Conservation (phyloP, 2,797 vertebrate species). For the Mustela erminea region DNA sequence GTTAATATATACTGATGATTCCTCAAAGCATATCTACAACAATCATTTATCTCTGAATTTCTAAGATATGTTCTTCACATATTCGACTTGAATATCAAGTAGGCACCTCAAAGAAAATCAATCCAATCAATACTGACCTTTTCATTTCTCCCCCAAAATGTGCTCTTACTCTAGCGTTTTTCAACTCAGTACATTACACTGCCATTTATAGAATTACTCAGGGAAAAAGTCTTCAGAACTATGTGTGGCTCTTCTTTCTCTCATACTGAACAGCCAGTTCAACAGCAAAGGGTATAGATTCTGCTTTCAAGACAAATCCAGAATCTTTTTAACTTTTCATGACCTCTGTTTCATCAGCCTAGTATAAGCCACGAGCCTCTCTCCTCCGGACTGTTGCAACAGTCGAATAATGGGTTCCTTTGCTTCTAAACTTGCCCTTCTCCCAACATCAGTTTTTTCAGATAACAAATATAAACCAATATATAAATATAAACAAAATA, state of each 20-base stretch:
- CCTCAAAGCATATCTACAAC: neutral
- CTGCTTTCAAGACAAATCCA: neutral
- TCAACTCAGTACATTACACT: neutral
- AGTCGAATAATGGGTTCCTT: neutral
- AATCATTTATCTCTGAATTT: neutral
- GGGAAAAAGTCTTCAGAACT: neutral
- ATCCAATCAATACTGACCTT: neutral
- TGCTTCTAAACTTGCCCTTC: neutral
- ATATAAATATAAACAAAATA: neutral
- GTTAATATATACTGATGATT: neutral
- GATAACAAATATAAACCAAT: neutral
- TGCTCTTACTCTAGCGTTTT: neutral
- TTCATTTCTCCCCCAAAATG: neutral
- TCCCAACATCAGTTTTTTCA: neutral
- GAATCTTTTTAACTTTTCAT: neutral
- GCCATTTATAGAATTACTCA: neutral
- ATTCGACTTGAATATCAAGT: neutral
- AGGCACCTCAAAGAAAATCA: neutral
- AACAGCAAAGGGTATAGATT: neutral
- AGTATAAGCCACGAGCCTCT: neutral
- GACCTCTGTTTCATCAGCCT: neutral
- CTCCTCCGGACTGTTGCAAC: neutral
- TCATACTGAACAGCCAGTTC: neutral
- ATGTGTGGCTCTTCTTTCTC: neutral
- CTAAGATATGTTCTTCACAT: neutral